A percentile compares a stretch with the other conserved stretches of the same genome.
These are phyloP conservation scores for Mesembrinibis cayennensis DNA, from an alignment of 2,113 vertebrate species.

Conservation along the genomic window DNA sequence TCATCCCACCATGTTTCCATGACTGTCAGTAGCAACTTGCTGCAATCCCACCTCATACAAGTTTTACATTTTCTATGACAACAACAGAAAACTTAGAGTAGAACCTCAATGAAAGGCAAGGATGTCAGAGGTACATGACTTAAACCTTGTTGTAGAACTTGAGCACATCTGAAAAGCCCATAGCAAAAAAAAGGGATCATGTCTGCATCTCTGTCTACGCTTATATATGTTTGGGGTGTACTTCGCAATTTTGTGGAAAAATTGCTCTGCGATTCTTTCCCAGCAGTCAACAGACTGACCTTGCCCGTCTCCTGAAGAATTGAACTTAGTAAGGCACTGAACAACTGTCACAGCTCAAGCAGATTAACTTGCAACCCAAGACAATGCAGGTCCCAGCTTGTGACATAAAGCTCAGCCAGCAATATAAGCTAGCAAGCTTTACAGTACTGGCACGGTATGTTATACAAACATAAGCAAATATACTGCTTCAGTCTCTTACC, in stretches of 20 bases:
- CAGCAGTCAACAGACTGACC: neutral
- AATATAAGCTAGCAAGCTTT: neutral
- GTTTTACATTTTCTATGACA: neutral
- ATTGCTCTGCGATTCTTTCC: neutral
- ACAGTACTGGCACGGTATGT: neutral
- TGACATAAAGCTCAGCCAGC: neutral
- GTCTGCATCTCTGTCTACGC: neutral
- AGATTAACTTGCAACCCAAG: neutral
- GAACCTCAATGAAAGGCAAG: neutral
- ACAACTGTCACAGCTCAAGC: neutral
- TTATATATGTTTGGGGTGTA: neutral
- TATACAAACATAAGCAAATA: neutral
- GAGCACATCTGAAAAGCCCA: neutral
- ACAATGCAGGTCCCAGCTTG: neutral
- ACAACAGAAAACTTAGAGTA: neutral
- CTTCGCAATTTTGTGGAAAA: neutral
- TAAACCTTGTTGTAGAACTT: neutral
- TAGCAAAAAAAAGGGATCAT: neutral
- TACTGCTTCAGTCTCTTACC: slow-evolving; percentile 75
- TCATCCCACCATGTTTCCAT: neutral
- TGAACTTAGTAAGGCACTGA: neutral
- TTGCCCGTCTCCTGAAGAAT: neutral
- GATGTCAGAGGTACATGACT: neutral
- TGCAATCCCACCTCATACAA: neutral
- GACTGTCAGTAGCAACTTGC: neutral